phyloP scores from a whole-genome alignment of 2,888 invertebrate genomes.

The Monoplex corrugatus region DNA sequence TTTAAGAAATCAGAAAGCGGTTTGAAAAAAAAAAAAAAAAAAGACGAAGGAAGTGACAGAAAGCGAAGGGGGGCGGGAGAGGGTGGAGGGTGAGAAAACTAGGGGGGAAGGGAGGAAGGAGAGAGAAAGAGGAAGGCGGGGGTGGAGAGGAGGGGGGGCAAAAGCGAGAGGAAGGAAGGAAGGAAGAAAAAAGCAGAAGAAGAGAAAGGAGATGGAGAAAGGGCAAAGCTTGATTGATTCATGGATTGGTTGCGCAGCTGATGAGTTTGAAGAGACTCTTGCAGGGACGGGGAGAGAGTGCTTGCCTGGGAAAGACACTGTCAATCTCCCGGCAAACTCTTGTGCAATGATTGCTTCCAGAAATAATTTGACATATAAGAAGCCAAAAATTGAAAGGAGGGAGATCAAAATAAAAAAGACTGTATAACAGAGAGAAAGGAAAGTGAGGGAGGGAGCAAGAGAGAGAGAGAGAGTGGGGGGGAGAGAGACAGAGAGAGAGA shows the following conservation, averaged over 20 bases:
- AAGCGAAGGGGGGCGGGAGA: not conserved
- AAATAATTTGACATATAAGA: slow-evolving; percentile 20
- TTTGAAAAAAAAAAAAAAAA: not conserved
- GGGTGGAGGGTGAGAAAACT: not conserved
- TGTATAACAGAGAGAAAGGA: not conserved
- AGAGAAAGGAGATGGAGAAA: not conserved
- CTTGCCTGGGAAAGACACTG: not conserved
- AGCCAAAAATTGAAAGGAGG: not conserved
- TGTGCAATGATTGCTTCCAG: slow-evolving; percentile 16
- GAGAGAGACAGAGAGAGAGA: not conserved
- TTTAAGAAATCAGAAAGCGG: no score
- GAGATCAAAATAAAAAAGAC: no score
- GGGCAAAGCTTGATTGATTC: slow-evolving; percentile 37
- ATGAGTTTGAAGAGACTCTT: slow-evolving; percentile 36
- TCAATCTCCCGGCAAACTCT: not conserved
- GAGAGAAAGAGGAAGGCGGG: not conserved
- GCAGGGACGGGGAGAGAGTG: not conserved
- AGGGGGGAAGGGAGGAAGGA: not conserved
- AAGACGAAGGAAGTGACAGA: slow-evolving; percentile 11
- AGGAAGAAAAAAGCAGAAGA: no score
- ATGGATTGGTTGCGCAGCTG: slow-evolving; percentile 28
- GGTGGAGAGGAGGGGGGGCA: not conserved
- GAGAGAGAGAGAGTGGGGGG: not conserved
- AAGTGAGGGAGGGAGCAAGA: not conserved
- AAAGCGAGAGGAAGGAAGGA: not conserved